Conservation (phyloP, 2,888 invertebrate species). For the Spisula subtruncata region DNA sequence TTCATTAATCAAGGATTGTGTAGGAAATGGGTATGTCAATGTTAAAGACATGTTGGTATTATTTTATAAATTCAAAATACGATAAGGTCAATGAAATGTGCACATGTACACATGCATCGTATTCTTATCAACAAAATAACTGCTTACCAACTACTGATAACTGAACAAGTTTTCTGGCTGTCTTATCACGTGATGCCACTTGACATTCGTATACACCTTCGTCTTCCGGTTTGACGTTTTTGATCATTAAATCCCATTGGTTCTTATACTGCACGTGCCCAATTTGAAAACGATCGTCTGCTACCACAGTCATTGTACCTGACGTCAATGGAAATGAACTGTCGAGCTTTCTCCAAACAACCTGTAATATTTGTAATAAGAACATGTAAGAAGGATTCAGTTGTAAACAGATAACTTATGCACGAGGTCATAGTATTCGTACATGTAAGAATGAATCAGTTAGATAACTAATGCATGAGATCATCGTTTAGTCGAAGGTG, state of each 20-base stretch:
- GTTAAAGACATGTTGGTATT: too few species aligned
- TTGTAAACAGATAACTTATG: too few species aligned
- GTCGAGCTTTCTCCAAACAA: conserved; percentile 66
- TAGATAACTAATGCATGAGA: too few species aligned
- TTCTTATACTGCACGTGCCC: conserved; percentile 69
- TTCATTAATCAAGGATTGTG: too few species aligned
- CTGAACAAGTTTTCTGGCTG: conserved; percentile 55
- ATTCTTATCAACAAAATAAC: background rate
- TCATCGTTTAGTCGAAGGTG: too few species aligned
- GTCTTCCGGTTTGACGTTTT: conserved; percentile 69
- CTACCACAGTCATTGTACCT: conserved; percentile 63
- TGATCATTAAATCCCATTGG: conserved; percentile 73
- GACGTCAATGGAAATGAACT: conserved; percentile 69
- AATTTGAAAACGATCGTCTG: conserved; percentile 67
- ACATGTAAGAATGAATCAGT: too few species aligned
- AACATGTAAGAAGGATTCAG: too few species aligned
- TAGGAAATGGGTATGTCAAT: too few species aligned
- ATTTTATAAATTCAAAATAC: too few species aligned
- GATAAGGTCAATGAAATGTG: too few species aligned
- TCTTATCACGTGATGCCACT: conserved; percentile 64
- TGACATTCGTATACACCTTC: conserved; percentile 71
- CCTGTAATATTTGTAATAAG: conserved; percentile 41
- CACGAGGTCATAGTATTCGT: too few species aligned
- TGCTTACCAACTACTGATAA: conserved; percentile 66
- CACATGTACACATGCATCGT: too few species aligned